Evolutionary conservation across 2,888 invertebrate genomes (phyloP).

Genomic region (Ephialtes manifestator): DNA sequence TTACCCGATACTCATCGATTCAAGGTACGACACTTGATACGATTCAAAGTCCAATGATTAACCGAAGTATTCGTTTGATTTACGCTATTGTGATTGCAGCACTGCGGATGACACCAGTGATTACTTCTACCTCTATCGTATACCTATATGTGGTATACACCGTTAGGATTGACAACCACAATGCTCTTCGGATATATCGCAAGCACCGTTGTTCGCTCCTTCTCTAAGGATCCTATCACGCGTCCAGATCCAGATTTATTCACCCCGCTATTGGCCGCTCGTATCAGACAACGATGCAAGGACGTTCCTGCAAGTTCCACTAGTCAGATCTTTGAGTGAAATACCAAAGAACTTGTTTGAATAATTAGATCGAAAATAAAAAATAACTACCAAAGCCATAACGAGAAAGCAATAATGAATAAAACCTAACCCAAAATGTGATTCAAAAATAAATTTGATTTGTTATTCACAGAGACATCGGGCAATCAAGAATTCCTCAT

Average conservation of each 20-base stretch:
- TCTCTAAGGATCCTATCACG: conserved; percentile 80
- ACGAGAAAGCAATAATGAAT: too few relatives aligned
- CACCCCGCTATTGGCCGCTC: conserved; percentile 87
- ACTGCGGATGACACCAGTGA: conserved; percentile 56
- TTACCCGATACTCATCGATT: conserved; percentile 53
- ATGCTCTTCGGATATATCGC: conserved; percentile 87
- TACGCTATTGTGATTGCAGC: conserved; percentile 52
- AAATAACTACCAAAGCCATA: too few relatives aligned
- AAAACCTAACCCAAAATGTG: too few relatives aligned
- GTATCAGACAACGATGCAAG: conserved; percentile 81
- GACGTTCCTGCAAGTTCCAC: conserved; percentile 74
- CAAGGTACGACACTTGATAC: conserved; percentile 35
- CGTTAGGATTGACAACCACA: conserved; percentile 87
- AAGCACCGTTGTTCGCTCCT: conserved; percentile 85
- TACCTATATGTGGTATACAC: conserved; percentile 92
- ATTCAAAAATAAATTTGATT: too few relatives aligned
- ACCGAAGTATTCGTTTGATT: too few relatives aligned
- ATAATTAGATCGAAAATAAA: too few relatives aligned
- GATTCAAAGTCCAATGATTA: conserved; percentile 51
- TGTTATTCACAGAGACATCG: too few relatives aligned
- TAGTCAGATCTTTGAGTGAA: conserved; percentile 85
- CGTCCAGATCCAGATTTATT: conserved; percentile 88
- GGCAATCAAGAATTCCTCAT: too few relatives aligned
- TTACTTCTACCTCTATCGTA: conserved; percentile 90
- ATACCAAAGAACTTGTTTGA: too few relatives aligned